Evolutionary conservation across 2,797 vertebrate species (phyloP), one percentile per base, ranked within the genome.

Genomic region (Urophycis tenuis): DNA sequence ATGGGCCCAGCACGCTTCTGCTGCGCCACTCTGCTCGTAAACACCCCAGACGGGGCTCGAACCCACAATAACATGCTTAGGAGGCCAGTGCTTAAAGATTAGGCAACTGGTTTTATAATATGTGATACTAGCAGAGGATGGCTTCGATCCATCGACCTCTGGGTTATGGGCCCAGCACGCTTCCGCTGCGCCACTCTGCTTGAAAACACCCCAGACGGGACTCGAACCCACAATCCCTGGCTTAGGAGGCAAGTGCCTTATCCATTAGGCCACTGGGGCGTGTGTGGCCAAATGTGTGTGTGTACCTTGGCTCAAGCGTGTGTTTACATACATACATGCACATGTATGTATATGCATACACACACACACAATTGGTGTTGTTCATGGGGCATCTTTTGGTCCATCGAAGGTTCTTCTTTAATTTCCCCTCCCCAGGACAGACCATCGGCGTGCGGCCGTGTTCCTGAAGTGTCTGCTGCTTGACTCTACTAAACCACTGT

Each of bases 1-100:
- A 89, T 89, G 88, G 87, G 88, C 87, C 89, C 87, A 89, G 89
- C 88, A 90, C 88, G 86, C 87, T 88, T 88, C 89, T 85, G 88
- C 87, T 90, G 87, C 87, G 88, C 89, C 89, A 90, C 88, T 89
- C 89, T 89, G 89, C 89, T 90, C 30, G 8, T 1, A 19, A 19
- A 0, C 85, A 90, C 85, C 86, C 85, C 87, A 91, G 87, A 89
- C 88, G 86, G 89, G 87, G 90, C 86, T 87, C 84, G 87, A 91
- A 92, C 90, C 89, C 88, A 90, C 88, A 92, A 89, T 90, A 89
- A 87, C 87, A 91, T 88, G 89, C 85, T 92, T 87, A 89, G 81
- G 88, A 87, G 85, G 88, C 88, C 89, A 90, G 87, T 89, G 90
- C 90, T 90, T 91, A 90, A 90, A 87, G 83, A 90, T 90, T 89